Conservation (phyloP, 2,888 invertebrate genomes). For the Venustoraphidia nigricollis region DNA sequence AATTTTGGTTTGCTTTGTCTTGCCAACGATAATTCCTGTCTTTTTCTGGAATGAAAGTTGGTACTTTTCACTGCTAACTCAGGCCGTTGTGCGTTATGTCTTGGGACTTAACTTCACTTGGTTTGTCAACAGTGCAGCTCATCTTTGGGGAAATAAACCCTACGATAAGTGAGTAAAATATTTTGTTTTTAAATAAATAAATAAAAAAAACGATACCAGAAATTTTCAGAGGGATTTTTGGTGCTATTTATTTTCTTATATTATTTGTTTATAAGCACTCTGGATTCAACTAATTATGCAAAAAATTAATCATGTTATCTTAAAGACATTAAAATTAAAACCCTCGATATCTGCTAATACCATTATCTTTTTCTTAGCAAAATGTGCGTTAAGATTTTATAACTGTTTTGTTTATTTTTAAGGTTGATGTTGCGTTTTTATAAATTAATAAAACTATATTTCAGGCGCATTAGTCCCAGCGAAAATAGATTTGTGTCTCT, state of each 20-base stretch:
- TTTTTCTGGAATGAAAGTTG: conserved; percentile 54
- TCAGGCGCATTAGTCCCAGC: conserved; percentile 34
- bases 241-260: too few species aligned
- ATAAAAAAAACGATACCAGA: background rate
- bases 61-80: conserved; percentile 46
- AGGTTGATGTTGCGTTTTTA: background rate
- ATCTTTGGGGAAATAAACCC: conserved; percentile 57
- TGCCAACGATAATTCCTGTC: conserved; percentile 56
- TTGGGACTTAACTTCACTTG: conserved; percentile 70
- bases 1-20: conserved; percentile 47
- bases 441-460: conserved; percentile 6
- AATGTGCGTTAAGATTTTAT: background rate
- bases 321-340: background rate
- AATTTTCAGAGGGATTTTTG: background rate
- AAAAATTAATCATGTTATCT: background rate
- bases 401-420: background rate
- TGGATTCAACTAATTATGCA: conserved; percentile 12
- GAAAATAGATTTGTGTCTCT: conserved; percentile 34
- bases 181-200: background rate
- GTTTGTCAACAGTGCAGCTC: conserved; percentile 82
- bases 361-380: background rate
- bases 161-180: conserved; percentile 45
- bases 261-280: too few species aligned
- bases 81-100: conserved; percentile 55
- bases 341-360: background rate